Conservation (phyloP, 2,888 invertebrate genomes). For the Rambutsinella grinnellia region DNA sequence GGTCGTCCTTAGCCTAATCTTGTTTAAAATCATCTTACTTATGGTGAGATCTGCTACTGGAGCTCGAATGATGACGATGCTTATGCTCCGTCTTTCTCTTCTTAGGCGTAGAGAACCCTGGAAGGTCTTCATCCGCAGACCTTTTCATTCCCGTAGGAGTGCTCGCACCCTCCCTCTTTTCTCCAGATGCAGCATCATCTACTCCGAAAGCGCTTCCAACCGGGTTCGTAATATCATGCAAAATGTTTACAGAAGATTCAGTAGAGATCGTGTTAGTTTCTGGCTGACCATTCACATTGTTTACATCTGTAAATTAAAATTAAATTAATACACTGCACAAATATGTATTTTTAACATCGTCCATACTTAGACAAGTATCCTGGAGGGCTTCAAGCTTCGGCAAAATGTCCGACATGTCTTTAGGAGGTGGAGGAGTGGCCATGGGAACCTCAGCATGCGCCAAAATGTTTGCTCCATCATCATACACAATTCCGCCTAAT, state of each 20-base stretch:
- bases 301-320: constrained; percentile 20
- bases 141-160: constrained; percentile 25
- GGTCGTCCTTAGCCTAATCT: not conserved
- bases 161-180: constrained; percentile 14
- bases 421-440: too few relatives aligned
- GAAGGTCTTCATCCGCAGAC: constrained; percentile 38
- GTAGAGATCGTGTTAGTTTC: constrained; percentile 37
- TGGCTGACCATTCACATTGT: not conserved
- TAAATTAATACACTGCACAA: too few relatives aligned
- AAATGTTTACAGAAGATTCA: constrained; percentile 37
- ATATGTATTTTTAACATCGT: too few relatives aligned
- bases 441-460: too few relatives aligned
- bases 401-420: too few relatives aligned
- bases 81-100: constrained; percentile 40
- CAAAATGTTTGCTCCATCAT: too few relatives aligned
- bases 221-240: constrained; percentile 38
- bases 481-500: too few relatives aligned
- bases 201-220: constrained; percentile 18
- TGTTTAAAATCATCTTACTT: constrained; percentile 29
- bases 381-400: too few relatives aligned
- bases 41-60: constrained; percentile 48
- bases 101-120: constrained; percentile 41
- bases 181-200: constrained; percentile 8
- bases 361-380: too few relatives aligned
- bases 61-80: constrained; percentile 42